Percentiles rank a stretch among this genome's conserved stretches.
Evolutionary conservation across 1,140 invertebrate species (phyloP).

Genomic region (Nebria ingens): DNA sequence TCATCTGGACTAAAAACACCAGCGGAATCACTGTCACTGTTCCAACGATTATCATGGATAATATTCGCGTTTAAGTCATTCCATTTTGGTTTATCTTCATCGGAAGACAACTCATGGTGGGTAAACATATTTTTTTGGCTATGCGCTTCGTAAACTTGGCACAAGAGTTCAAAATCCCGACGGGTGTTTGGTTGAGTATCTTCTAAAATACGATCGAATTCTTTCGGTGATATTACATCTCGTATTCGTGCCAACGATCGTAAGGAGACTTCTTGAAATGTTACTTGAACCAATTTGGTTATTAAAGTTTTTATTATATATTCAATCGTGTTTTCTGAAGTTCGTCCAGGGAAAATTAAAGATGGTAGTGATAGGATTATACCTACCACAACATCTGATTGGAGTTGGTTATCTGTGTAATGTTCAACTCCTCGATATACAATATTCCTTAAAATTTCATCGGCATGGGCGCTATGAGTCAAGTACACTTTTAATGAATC

Average conservation of each 20-base stretch:
- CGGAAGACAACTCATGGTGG: constrained; percentile 11
- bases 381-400: constrained; percentile 51
- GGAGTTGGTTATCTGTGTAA: constrained; percentile 41
- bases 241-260: constrained; percentile 55
- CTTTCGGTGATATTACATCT: constrained; percentile 48
- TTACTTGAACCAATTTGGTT: constrained; percentile 51
- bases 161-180: constrained; percentile 53
- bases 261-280: constrained; percentile 56
- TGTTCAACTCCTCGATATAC: constrained; percentile 52
- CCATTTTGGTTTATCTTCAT: constrained; percentile 16
- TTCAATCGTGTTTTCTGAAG: constrained; percentile 13
- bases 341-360: constrained; percentile 15
- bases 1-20: constrained; percentile 22
- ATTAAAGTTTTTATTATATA: constrained; percentile 46
- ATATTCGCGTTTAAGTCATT: constrained; percentile 20
- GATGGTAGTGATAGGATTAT: constrained; percentile 52
- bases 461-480: constrained; percentile 41
- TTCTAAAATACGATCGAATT: constrained; percentile 44
- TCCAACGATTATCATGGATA: constrained; percentile 19
- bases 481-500: constrained; percentile 59
- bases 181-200: constrained; percentile 43
- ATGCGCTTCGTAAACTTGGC: constrained; percentile 46
- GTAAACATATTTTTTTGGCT: constrained; percentile 9
- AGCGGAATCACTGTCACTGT: constrained; percentile 26
- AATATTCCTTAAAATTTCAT: constrained; percentile 47